Base-by-base conservation (phyloP, 2,888 invertebrate genomes). In the Galerucella nymphaeae region DNA sequence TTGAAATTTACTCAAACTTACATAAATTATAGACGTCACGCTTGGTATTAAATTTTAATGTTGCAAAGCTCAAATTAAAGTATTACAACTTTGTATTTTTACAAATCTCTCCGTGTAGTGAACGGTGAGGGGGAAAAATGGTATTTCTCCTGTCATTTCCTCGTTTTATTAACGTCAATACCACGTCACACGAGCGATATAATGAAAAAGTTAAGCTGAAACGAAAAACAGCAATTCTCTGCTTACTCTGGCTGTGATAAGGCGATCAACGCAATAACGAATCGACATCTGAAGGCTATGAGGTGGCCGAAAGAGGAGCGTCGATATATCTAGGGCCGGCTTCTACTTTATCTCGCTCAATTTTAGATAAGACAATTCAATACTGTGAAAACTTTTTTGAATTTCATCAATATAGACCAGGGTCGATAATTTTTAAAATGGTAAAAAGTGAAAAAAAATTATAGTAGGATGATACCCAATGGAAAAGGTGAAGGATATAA, bases 281-380 rank as follows among this genome's bases (percentile, higher is more conserved):
- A 72, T 72, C 64, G 72, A 74, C 75, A 75, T 74, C 73, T 71
- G 74, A 72, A 70, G 75, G 75, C 69, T 64, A 71, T 45, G 61
- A 42, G 70, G 70, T 66, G 72, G 74, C 63, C 72, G 69, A 57
- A 16, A 41, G 38, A 61, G 61, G 11, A 41, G 2, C 38, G 55
- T 62, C 53, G 42, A 55, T 58, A 38, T 41, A 66, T 57, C 55
- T 45, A 82, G 80, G 78, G 82, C 82, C 81, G 83, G 83, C 80
- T 42, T 41, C 14, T 30, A 30, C 2, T 30, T 30, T 30, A 3
- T 30, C 3, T 30, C 3, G 5, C 3, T 5, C 3, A 4, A 2
- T 30, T 3, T 30, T 4, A 4, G 23, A 5, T 5, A 30, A 30
- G 5, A 30, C n/a, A n/a, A n/a, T n/a, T n/a, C n/a, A n/a, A n/a